Evolutionary conservation across 2,888 invertebrate species (phyloP).

Genomic region (Teleogryllus oceanicus): DNA sequence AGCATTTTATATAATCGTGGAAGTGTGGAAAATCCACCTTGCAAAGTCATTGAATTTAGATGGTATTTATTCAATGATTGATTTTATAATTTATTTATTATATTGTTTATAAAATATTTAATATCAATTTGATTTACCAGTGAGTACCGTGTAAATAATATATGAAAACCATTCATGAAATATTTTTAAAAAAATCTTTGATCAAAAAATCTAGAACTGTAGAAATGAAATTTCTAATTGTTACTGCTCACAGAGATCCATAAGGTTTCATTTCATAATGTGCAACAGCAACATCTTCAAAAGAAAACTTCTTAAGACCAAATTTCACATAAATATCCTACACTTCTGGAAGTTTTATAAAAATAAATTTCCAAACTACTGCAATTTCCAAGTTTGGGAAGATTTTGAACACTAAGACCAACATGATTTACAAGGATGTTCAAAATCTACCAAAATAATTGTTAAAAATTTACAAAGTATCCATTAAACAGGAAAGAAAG

Average conservation of each 20-base stretch:
- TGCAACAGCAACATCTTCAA: background rate
- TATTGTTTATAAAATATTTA: no score
- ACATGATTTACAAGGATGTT: slow-evolving; percentile 2
- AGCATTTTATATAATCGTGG: no score
- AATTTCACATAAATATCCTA: background rate
- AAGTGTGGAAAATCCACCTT: no score
- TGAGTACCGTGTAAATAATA: no score
- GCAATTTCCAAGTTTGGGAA: background rate
- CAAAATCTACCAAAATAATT: background rate
- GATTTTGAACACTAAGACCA: background rate
- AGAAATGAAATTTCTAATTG: background rate
- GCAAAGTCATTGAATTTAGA: no score
- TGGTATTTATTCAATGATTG: no score
- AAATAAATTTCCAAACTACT: slow-evolving; percentile 7
- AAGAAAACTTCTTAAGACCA: background rate
- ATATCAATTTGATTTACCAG: no score
- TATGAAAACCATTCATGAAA: no score
- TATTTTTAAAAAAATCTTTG: no score
- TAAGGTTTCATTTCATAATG: background rate
- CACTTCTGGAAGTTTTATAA: slow-evolving; percentile 3
- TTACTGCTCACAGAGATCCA: background rate
- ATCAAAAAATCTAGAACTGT: no score
- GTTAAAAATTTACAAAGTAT: background rate
- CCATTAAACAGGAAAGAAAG: background rate
- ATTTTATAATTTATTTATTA: no score